phyloP scores from a whole-genome alignment of 2,888 invertebrate genomes.

The Argynnis bischoffii region DNA sequence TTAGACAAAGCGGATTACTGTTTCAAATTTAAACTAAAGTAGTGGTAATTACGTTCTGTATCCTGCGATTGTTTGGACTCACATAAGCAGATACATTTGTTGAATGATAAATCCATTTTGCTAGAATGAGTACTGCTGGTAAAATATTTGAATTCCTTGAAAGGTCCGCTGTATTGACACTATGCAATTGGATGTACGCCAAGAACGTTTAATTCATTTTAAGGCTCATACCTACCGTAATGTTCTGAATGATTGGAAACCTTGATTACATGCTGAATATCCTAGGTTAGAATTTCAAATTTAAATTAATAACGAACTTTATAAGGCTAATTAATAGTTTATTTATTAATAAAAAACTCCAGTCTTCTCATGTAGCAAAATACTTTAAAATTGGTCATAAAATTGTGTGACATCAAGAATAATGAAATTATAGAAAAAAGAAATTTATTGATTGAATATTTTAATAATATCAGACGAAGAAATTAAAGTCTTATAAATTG shows the following conservation, averaged over 20 bases:
- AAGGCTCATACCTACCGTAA: neutral
- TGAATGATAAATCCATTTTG: neutral
- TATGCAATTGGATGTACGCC: conserved; percentile 17
- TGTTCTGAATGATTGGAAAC: conserved; percentile 3
- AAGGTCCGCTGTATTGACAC: conserved; percentile 14
- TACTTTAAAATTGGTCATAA: too few relatives aligned
- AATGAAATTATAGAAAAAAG: neutral
- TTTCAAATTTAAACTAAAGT: conserved; percentile 9
- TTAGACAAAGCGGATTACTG: conserved; percentile 17
- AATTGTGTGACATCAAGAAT: too few relatives aligned
- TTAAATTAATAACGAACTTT: too few relatives aligned
- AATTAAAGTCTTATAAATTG: conserved; percentile 5
- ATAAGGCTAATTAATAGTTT: too few relatives aligned
- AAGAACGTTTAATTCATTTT: conserved; percentile 20
- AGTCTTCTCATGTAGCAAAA: too few relatives aligned
- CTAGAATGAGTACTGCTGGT: neutral
- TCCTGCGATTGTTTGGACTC: neutral
- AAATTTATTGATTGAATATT: too few relatives aligned
- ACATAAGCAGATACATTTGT: neutral
- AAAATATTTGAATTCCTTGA: conserved; percentile 16
- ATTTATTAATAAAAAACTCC: too few relatives aligned
- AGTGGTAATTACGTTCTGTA: conserved; percentile 10
- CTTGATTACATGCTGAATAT: neutral
- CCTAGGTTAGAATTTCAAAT: neutral
- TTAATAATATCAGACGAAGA: too few relatives aligned